Conservation (phyloP, 2,888 invertebrate genomes). For the Drosophila peninsularis region DNA sequence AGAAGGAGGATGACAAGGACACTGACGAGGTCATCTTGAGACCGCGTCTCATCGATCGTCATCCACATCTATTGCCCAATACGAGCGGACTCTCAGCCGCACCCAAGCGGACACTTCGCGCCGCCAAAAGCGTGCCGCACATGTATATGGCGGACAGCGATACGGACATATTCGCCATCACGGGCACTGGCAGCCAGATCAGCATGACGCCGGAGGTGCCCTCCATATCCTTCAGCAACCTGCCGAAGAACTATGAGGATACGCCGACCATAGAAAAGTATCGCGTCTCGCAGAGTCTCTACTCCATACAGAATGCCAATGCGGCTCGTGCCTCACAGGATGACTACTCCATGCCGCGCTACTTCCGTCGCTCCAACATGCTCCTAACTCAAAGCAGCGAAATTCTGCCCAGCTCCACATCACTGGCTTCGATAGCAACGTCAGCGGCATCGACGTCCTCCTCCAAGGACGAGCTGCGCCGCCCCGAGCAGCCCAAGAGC, state of each 20-base stretch:
- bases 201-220: slow-evolving; percentile 85
- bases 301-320: slow-evolving; percentile 86
- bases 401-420: slow-evolving; percentile 67
- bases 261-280: slow-evolving; percentile 85
- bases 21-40: slow-evolving; percentile 81
- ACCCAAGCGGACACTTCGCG: slow-evolving; percentile 79
- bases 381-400: slow-evolving; percentile 82
- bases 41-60: slow-evolving; percentile 81
- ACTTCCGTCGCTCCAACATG: slow-evolving; percentile 85
- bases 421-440: slow-evolving; percentile 63
- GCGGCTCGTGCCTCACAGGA: slow-evolving; percentile 84
- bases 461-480: slow-evolving; percentile 71
- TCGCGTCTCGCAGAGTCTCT: slow-evolving; percentile 83
- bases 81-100: slow-evolving; percentile 27
- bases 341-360: slow-evolving; percentile 88
- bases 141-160: slow-evolving; percentile 83
- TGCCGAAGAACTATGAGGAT: slow-evolving; percentile 85
- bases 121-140: slow-evolving; percentile 83
- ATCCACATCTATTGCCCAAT: slow-evolving; percentile 72
- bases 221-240: slow-evolving; percentile 83
- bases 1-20: slow-evolving; percentile 63
- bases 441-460: slow-evolving; percentile 63
- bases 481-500: slow-evolving; percentile 82
- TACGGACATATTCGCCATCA: slow-evolving; percentile 84
- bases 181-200: slow-evolving; percentile 81